Conservation (phyloP, 2,888 invertebrate species). For the Hypolimnas misippus region DNA sequence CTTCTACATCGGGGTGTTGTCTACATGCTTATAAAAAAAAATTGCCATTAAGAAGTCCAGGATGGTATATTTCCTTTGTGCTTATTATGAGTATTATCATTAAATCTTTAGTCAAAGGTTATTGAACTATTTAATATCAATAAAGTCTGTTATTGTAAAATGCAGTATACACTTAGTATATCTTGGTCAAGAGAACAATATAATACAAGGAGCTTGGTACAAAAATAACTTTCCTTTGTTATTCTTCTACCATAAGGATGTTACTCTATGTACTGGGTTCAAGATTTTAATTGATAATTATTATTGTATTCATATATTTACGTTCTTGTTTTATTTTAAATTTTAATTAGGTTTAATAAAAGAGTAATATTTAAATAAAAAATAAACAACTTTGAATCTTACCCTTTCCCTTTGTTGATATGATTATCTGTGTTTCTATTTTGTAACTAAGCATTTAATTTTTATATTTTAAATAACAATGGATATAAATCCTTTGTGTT, state of each 20-base stretch:
- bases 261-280: neutral
- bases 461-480: neutral
- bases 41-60: no score
- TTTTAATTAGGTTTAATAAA: neutral
- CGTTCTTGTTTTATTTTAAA: neutral
- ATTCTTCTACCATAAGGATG: neutral
- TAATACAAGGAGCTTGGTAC: neutral
- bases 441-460: neutral
- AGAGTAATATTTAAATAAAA: neutral
- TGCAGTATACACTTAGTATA: neutral
- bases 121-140: neutral
- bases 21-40: no score
- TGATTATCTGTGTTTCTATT: neutral
- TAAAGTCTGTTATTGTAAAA: neutral
- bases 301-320: no score
- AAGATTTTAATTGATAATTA: neutral
- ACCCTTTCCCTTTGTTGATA: neutral
- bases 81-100: no score
- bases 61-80: no score
- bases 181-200: no score
- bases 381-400: neutral
- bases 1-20: no score
- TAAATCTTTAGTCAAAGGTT: no score
- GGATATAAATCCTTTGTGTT: conserved; percentile 1
- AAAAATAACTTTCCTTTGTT: conserved; percentile 4